Conservation (phyloP, 2,797 vertebrate genomes). For the Coregonus ussuriensis region DNA sequence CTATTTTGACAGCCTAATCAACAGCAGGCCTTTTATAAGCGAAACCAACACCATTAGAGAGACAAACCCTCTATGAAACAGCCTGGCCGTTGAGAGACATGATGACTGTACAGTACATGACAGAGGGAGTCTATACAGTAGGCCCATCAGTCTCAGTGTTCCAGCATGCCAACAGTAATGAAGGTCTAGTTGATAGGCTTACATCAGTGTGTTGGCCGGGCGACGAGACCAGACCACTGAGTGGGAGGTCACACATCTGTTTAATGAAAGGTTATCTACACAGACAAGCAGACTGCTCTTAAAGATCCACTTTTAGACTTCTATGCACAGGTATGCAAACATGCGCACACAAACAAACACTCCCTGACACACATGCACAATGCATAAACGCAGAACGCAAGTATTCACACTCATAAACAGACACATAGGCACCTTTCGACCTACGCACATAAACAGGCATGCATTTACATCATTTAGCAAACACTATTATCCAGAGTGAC, state of each 20-base stretch:
- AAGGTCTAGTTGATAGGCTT: conserved; percentile 7
- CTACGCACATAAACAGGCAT: too few relatives aligned
- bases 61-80: too few relatives aligned
- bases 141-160: not conserved
- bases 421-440: not conserved
- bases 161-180: conserved; percentile 1
- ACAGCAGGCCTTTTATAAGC: too few relatives aligned
- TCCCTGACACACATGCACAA: not conserved
- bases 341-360: conserved; percentile 1
- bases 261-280: conserved; percentile 52
- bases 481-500: too few relatives aligned
- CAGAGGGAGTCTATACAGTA: too few relatives aligned
- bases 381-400: not conserved
- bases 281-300: conserved; percentile 13
- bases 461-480: too few relatives aligned
- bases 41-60: too few relatives aligned
- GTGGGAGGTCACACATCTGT: conserved; percentile 46
- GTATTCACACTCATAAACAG: not conserved
- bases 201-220: conserved; percentile 33
- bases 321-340: not conserved
- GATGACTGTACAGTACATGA: not conserved
- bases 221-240: conserved; percentile 37
- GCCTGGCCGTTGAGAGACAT: too few relatives aligned
- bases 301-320: conserved; percentile 45
- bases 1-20: not conserved